A percentile compares a stretch with the other conserved stretches of the same genome.
Evolutionary conservation across 2,797 vertebrate genomes (phyloP).

Genomic region (Sebastes iracundus): DNA sequence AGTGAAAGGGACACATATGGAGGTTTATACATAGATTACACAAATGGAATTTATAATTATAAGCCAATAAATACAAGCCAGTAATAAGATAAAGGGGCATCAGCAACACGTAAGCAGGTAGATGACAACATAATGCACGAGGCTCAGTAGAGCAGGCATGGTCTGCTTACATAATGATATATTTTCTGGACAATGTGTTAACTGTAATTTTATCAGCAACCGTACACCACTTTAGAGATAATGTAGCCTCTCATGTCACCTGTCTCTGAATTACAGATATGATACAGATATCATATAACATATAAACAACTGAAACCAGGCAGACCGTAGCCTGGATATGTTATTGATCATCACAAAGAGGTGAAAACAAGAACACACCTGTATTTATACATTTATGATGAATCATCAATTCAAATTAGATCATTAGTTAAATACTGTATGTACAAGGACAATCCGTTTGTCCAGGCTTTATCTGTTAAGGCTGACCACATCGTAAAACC

Average conservation of each 20-base stretch:
- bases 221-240: too few species aligned
- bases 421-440: neutral
- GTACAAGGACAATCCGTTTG: too few species aligned
- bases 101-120: neutral
- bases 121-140: neutral
- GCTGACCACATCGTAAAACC: too few species aligned
- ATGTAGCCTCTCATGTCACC: neutral
- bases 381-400: neutral
- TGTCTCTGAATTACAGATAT: neutral
- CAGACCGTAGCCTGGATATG: neutral
- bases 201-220: neutral
- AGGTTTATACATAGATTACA: neutral
- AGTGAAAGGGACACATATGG: neutral
- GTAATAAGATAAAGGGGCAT: neutral
- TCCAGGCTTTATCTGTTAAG: neutral
- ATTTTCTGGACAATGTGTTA: neutral
- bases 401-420: neutral
- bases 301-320: neutral
- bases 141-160: neutral
- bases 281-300: neutral
- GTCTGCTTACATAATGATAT: neutral
- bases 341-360: neutral
- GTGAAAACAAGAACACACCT: neutral
- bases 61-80: neutral
- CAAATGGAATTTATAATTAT: neutral